These are phyloP conservation scores for Theocolax elegans DNA, from an alignment of 1,140 invertebrate species.

Conservation along the genomic window DNA sequence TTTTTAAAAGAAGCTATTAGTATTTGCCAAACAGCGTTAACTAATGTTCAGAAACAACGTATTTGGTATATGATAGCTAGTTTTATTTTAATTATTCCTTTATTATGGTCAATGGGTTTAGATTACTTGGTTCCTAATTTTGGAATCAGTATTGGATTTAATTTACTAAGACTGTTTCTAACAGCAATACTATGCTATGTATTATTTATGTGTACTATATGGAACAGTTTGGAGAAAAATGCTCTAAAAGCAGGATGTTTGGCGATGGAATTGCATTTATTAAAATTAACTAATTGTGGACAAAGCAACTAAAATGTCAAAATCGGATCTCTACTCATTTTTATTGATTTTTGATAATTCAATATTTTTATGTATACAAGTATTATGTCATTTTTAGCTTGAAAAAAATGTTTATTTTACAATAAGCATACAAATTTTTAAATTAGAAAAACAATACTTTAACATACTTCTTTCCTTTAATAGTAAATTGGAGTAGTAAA, in stretches of 20 bases:
- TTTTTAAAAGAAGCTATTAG: constrained; percentile 72
- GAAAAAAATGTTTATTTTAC: no score
- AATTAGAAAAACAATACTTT: no score
- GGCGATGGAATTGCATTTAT: constrained; percentile 71
- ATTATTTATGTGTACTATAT: constrained; percentile 80
- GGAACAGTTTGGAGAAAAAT: constrained; percentile 83
- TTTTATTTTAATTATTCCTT: constrained; percentile 64
- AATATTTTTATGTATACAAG: no score
- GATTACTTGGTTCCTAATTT: constrained; percentile 54
- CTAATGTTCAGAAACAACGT: constrained; percentile 69
- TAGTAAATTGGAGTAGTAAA: no score
- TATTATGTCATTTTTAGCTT: no score
- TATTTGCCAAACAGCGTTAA: constrained; percentile 72
- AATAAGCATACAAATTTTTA: no score
- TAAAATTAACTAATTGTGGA: constrained; percentile 44
- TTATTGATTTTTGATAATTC: no score
- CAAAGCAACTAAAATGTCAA: no score
- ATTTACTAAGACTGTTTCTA: constrained; percentile 71
- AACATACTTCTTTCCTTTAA: no score
- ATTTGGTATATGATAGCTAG: constrained; percentile 71
- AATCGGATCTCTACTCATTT: no score
- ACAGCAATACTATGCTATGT: constrained; percentile 76
- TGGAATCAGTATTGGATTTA: constrained; percentile 64
- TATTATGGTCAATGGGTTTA: constrained; percentile 65
- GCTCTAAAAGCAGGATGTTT: constrained; percentile 77